Evolutionary conservation across 2,888 invertebrate species (phyloP), one percentile per base, ranked within the genome.

Genomic region (Trissolcus brochymenae): DNA sequence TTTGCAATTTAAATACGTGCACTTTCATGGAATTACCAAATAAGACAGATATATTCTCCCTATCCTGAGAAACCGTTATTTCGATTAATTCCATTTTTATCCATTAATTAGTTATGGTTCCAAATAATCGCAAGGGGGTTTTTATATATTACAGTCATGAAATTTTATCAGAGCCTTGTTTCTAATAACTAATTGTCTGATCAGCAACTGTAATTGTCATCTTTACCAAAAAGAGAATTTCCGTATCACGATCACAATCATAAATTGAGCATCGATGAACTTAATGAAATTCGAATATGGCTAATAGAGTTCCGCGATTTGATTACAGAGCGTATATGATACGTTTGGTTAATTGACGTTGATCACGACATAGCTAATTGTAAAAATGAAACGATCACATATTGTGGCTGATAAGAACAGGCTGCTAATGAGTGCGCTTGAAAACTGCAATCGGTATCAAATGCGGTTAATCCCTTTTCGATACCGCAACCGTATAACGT

Each of bases 401-500:
- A 51, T 61, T 59, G 68, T 49, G 29, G 21, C 9, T n/a, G 41
- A 64, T 68, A 64, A 75, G 54, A 64, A 64, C 35, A 19, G 46
- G 19, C 68, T 51, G 62, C 61, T 57, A 65, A 60, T 56, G 61
- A 55, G 40, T 35, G 46, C 50, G 50, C 53, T 55, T n/a, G 56
- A 66, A 61, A 56, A 66, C 41, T 62, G 59, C 43, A 56, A 61
- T 66, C 19, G 50, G 16, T 49, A 61, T 67, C 66, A 57, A 74
- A 56, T 66, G 66, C 51, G 56, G 55, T 50, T 67, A 74, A 67
- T 66, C 49, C 73, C 19, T 61, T 61, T 54, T 46, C 73, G 61
- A 74, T 67, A 57, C 56, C 46, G 53, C 60, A 61, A 55, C 50
- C 60, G 41, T 17, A 21, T 50, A 50, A 50, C 19, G 14, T 21